Conservation (phyloP, 2,888 invertebrate genomes). For the Pycnomerus fuliginosus region DNA sequence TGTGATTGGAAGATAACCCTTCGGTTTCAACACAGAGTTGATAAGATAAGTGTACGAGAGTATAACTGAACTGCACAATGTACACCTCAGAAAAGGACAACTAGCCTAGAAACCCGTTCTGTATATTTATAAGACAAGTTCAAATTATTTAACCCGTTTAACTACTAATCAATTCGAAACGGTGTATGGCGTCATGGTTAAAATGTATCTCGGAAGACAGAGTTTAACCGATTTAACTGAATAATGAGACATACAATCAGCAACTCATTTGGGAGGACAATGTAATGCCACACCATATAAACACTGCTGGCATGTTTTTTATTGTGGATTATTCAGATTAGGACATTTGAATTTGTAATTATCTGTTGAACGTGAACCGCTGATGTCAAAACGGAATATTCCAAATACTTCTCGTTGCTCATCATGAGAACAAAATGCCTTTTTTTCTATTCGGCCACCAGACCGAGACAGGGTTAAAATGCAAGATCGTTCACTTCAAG, state of each 20-base stretch:
- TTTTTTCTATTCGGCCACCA: neutral
- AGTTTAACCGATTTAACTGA: slow-evolving; percentile 20
- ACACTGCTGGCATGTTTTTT: slow-evolving; percentile 7
- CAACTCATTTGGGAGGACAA: slow-evolving; percentile 16
- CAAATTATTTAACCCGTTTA: slow-evolving; percentile 34
- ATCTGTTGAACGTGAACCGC: slow-evolving; percentile 12
- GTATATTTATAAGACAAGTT: slow-evolving; percentile 29
- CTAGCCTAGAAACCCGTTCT: slow-evolving; percentile 23
- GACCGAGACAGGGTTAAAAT: too few relatives aligned
- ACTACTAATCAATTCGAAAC: slow-evolving; percentile 30
- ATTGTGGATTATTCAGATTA: slow-evolving; percentile 19
- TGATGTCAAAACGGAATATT: slow-evolving; percentile 18
- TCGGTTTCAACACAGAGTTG: slow-evolving; percentile 37
- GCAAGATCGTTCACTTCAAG: too few relatives aligned
- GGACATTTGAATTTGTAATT: slow-evolving; percentile 22
- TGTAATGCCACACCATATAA: slow-evolving; percentile 6
- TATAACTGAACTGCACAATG: slow-evolving; percentile 16
- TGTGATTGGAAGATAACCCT: slow-evolving; percentile 46
- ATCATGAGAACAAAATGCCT: neutral
- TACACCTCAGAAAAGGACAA: slow-evolving; percentile 15
- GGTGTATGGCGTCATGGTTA: slow-evolving; percentile 19
- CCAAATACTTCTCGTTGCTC: slow-evolving; percentile 5
- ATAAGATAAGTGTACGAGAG: slow-evolving; percentile 34
- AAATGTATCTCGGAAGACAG: slow-evolving; percentile 17
- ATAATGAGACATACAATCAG: slow-evolving; percentile 19